Base-by-base conservation (phyloP, 2,888 invertebrate genomes). In the Drosophila testacea region DNA sequence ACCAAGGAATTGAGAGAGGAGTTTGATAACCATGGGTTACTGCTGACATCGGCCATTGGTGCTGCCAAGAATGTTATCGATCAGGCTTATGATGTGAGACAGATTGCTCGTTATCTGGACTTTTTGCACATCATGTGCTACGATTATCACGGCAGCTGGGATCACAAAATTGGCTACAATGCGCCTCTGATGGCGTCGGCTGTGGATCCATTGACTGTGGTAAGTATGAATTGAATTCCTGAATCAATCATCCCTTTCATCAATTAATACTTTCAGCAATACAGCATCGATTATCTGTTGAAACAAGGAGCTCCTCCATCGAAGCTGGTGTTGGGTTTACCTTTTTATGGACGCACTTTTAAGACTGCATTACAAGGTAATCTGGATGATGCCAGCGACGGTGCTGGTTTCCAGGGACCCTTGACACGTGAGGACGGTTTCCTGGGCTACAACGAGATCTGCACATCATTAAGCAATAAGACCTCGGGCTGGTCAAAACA, bases 101-200 rank as follows among this genome's bases (percentile, higher is more conserved):
- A 95, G 73, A 93, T 98, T 11, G 94, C 95, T 13, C 92, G 94
- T 0, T 95, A 95, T 88, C 91, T 96, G 42, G 95, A 96, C 90
- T 95, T 94, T 62, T 94, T 97, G 39, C 96, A 97, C 81, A 94
- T 97, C 90, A 97, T 97, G 97, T 96, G 96, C 70, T 98, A 98
- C 91, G 97, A 98, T 91, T 97, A 97, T 91, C 97, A 97, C 79
- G 97, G 97, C 0, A 94, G 95, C 6, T 97, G 97, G 97, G 96
- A 97, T 81, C 93, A 93, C 0, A 93, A 93, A 64, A 95, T 96
- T 0, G 96, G 96, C 0, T 95, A 96, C 9, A 97, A 97, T 89
- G 95, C 97, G 0, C 97, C 97, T 0, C 89, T 98, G 7, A 71
- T 63, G 6, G 93, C 92, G 30, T 94, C 95, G 0, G 77, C 88